Evolutionary conservation across 2,113 vertebrate species (phyloP).

Genomic region (Diadophis punctatus): DNA sequence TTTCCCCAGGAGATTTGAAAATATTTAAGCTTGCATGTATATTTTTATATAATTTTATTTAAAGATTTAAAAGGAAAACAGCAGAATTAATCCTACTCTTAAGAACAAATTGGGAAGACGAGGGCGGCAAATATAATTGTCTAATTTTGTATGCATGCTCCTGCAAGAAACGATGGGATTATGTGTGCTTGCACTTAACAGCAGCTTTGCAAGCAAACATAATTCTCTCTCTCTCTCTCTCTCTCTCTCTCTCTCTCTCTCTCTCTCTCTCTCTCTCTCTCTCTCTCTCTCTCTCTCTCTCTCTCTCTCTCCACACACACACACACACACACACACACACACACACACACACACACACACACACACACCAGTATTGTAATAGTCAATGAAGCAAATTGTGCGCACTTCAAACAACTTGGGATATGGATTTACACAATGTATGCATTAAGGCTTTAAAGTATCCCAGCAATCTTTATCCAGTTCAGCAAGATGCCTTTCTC

Average conservation of each 20-base stretch:
- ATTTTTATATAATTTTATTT: neutral
- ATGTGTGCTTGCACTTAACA: neutral
- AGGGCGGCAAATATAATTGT: neutral
- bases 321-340: neutral
- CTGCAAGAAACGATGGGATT: neutral
- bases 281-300: neutral
- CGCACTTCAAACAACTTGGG: neutral
- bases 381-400: neutral
- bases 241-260: neutral
- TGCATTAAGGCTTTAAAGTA: neutral
- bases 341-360: neutral
- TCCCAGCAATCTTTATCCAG: neutral
- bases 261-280: neutral
- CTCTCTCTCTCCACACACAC: no score
- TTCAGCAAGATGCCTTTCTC: neutral
- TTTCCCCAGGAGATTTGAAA: neutral
- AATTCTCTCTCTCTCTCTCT: neutral
- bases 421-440: neutral
- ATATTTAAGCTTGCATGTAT: neutral
- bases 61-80: neutral
- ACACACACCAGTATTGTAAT: neutral
- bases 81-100: neutral
- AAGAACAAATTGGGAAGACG: neutral
- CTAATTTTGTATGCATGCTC: neutral
- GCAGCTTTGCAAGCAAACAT: neutral